Evolutionary conservation across 2,113 vertebrate species (phyloP).

Genomic region (Dolichallabes microphthalmus): DNA sequence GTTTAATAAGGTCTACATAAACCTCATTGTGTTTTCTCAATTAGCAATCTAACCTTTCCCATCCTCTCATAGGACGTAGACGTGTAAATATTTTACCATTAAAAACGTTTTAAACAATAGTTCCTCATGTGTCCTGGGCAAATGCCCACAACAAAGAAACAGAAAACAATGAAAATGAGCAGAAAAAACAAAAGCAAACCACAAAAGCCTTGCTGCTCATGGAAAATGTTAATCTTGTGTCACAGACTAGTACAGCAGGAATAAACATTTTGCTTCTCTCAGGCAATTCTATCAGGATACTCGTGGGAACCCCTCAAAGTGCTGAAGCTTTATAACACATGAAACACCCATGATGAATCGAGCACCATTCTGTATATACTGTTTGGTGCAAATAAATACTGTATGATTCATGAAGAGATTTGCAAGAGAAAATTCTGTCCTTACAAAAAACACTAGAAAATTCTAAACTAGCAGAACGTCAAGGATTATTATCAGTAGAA

Average conservation of each 20-base stretch:
- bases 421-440: not conserved
- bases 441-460: not conserved
- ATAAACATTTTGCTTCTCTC: conserved; percentile 28
- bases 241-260: not conserved
- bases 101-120: conserved; percentile 4
- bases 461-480: not conserved
- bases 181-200: not conserved
- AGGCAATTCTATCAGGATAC: not conserved
- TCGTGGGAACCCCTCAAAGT: not conserved
- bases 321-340: not conserved
- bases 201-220: not conserved
- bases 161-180: not conserved
- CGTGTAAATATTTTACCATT: conserved; percentile 38
- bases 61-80: not conserved
- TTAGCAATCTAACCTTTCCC: not conserved
- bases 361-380: not conserved
- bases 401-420: not conserved
- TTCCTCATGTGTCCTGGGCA: conserved; percentile 27
- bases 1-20: not conserved
- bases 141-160: not conserved
- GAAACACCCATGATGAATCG: not conserved
- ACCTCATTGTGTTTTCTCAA: not conserved
- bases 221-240: conserved; percentile 29
- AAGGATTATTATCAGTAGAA: not conserved
- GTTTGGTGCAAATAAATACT: not conserved